Percentiles rank a stretch among this genome's conserved stretches.
These are phyloP conservation scores for Stenoptilia bipunctidactyla DNA, from an alignment of 2,888 invertebrate species.

Conservation along the genomic window DNA sequence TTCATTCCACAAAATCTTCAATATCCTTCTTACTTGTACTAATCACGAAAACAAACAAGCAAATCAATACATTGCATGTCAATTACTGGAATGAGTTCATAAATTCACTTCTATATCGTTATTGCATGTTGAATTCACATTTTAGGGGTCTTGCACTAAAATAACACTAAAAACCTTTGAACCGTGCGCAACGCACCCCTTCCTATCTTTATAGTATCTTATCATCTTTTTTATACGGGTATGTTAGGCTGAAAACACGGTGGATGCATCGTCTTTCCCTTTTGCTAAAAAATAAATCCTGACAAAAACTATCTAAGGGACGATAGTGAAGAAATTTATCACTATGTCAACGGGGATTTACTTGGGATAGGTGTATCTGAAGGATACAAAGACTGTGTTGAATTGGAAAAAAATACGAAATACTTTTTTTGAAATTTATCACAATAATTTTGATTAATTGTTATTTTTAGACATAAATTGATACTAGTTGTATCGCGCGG, in stretches of 20 bases:
- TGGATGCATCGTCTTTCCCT: constrained; percentile 40
- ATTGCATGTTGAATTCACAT: constrained; percentile 40
- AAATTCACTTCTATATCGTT: background rate
- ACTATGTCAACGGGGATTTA: constrained; percentile 22
- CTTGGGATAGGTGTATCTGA: background rate
- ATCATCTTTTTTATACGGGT: constrained; percentile 57
- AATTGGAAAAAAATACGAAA: too few species aligned
- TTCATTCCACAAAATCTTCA: too few species aligned
- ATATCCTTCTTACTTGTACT: too few species aligned
- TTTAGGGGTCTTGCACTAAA: constrained; percentile 25
- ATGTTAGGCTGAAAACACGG: constrained; percentile 35
- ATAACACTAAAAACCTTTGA: constrained; percentile 33
- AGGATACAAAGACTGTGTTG: background rate
- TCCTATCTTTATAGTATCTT: constrained; percentile 42
- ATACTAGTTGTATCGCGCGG: too few species aligned
- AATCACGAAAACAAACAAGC: background rate
- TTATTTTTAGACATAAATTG: too few species aligned
- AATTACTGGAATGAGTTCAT: background rate
- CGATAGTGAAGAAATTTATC: constrained; percentile 42
- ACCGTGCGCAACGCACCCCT: constrained; percentile 14
- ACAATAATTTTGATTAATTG: too few species aligned
- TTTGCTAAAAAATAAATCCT: constrained; percentile 35
- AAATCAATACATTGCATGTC: background rate
- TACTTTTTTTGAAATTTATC: too few species aligned
- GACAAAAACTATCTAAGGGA: constrained; percentile 18